These are phyloP conservation scores for Pyxicephalus adspersus DNA, from an alignment of 2,113 vertebrate species.

Conservation along the genomic window DNA sequence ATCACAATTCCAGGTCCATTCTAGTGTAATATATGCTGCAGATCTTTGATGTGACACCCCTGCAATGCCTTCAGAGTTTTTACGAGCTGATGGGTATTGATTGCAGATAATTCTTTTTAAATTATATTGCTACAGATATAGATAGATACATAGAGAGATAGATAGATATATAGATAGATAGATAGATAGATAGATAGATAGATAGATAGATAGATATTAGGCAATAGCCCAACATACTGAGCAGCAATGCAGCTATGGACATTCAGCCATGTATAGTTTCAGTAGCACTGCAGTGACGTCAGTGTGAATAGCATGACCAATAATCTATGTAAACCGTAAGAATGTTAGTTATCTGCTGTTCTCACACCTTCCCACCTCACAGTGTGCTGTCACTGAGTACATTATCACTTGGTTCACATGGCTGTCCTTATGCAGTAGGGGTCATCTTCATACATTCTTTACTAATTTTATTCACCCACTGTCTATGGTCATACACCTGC, in stretches of 20 bases:
- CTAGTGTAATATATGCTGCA: too few species aligned
- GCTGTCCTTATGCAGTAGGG: conserved; percentile 22
- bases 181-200: background rate
- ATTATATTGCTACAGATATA: background rate
- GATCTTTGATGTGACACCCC: too few species aligned
- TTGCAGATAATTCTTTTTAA: too few species aligned
- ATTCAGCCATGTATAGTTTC: background rate
- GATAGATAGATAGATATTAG: too few species aligned
- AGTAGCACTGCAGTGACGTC: background rate
- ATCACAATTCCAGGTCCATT: too few species aligned
- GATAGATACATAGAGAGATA: background rate
- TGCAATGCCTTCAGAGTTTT: too few species aligned
- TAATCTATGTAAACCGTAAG: conserved; percentile 7
- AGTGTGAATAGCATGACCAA: background rate
- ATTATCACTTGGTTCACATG: conserved; percentile 1
- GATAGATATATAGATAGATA: background rate
- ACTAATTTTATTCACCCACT: background rate
- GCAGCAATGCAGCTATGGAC: background rate
- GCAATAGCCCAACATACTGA: background rate
- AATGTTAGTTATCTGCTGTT: background rate
- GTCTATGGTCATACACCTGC: background rate
- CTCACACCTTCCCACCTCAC: conserved; percentile 6
- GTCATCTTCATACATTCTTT: background rate
- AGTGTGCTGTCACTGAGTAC: background rate
- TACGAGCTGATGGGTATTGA: too few species aligned